Conservation (phyloP, 2,113 vertebrate species). For the Nibea coibor region DNA sequence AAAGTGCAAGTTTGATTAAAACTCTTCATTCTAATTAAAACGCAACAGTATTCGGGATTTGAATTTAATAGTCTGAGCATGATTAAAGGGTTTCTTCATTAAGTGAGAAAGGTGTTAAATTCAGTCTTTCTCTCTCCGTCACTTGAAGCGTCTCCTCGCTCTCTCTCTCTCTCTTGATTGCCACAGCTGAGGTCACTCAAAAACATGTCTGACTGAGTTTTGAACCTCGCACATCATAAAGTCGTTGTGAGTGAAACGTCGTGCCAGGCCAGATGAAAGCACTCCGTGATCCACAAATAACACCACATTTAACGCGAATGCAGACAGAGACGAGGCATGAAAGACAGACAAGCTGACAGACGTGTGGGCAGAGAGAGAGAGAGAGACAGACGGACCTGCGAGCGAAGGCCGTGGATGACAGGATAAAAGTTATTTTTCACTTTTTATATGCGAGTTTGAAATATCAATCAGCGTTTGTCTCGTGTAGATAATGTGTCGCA, state of each 20-base stretch:
- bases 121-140: background rate
- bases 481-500: background rate
- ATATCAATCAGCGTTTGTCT: background rate
- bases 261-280: constrained; percentile 67
- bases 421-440: background rate
- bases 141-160: background rate
- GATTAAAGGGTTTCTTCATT: constrained; percentile 54
- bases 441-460: background rate
- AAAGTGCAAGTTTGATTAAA: constrained; percentile 29
- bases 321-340: constrained; percentile 30
- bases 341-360: constrained; percentile 21
- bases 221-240: constrained; percentile 73
- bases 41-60: constrained; percentile 19
- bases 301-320: constrained; percentile 39
- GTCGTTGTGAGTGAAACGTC: constrained; percentile 27
- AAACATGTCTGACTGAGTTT: constrained; percentile 63
- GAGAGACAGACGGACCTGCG: background rate
- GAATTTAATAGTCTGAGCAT: constrained; percentile 43
- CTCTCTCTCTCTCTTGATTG: constrained; percentile 15
- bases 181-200: constrained; percentile 53
- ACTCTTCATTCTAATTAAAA: constrained; percentile 36
- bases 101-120: constrained; percentile 26
- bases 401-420: constrained; percentile 5
- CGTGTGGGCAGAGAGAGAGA: background rate
- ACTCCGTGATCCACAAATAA: constrained; percentile 35